phyloP scores from a whole-genome alignment of 1,140 invertebrate genomes.

The Bombus pascuorum region DNA sequence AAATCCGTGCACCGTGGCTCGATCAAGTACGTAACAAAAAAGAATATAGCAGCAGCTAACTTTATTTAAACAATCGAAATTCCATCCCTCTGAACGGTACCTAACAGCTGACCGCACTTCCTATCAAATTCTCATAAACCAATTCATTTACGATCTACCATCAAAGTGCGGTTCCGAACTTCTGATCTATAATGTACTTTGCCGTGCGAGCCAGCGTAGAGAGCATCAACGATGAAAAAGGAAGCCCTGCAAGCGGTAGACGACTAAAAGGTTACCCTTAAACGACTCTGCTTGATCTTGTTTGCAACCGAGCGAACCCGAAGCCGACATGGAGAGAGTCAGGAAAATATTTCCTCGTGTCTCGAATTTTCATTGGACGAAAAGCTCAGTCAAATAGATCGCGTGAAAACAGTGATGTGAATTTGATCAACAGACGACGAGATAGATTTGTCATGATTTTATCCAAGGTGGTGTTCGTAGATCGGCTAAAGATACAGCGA shows the following conservation, averaged over 20 bases:
- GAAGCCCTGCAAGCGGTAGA: constrained; percentile 14
- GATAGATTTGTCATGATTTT: too few species aligned
- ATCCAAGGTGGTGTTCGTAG: too few species aligned
- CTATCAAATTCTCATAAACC: too few species aligned
- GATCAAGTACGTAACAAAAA: too few species aligned
- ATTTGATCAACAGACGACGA: not conserved
- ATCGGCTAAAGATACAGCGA: too few species aligned
- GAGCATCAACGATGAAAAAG: not conserved
- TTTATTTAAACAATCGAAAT: not conserved
- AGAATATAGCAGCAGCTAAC: not conserved
- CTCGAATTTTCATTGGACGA: not conserved
- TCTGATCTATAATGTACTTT: not conserved
- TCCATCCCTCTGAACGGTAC: too few species aligned
- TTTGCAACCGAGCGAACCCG: constrained; percentile 17
- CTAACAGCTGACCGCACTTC: not conserved
- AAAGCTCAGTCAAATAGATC: not conserved
- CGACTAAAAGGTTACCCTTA: constrained; percentile 24
- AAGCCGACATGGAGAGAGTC: not conserved
- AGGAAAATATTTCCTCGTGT: constrained; percentile 7
- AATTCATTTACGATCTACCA: not conserved
- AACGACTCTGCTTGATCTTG: constrained; percentile 27
- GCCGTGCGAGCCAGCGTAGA: not conserved
- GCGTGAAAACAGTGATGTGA: not conserved
- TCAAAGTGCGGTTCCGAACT: not conserved
- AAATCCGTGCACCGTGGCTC: too few species aligned